These are phyloP conservation scores for Cephus runcator DNA, from an alignment of 2,888 invertebrate genomes.

Conservation along the genomic window DNA sequence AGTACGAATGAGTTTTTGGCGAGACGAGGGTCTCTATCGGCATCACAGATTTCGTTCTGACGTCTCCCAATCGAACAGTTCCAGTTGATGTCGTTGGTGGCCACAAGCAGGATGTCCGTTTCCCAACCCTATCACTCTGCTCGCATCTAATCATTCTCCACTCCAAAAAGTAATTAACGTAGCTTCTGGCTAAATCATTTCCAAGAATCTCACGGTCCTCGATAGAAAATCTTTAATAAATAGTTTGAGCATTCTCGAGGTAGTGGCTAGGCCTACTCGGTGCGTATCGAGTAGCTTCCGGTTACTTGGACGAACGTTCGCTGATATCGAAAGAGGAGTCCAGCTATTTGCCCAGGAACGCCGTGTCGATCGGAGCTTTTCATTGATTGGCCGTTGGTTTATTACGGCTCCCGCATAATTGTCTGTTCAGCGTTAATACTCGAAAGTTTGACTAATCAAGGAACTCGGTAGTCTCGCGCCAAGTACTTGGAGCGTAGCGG, in stretches of 20 bases:
- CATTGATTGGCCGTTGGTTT: neutral
- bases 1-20: too few species aligned
- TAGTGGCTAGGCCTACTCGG: conserved; percentile 10
- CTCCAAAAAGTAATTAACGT: neutral
- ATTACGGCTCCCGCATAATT: neutral
- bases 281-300: conserved; percentile 15
- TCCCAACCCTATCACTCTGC: too few species aligned
- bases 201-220: conserved; percentile 20
- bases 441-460: too few species aligned
- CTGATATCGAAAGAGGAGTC: conserved; percentile 16
- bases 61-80: too few species aligned
- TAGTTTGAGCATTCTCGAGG: conserved; percentile 39
- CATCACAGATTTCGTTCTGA: too few species aligned
- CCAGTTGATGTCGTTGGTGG: too few species aligned
- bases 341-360: conserved; percentile 28
- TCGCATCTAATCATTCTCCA: too few species aligned
- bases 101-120: too few species aligned
- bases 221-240: conserved; percentile 51
- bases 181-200: conserved; percentile 8
- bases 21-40: too few species aligned
- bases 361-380: neutral
- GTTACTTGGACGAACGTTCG: conserved; percentile 30
- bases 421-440: too few species aligned
- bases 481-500: too few species aligned
- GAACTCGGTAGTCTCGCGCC: too few species aligned